Base-by-base conservation (phyloP, 2,888 invertebrate species). In the Agonopterix alstromeriana region DNA sequence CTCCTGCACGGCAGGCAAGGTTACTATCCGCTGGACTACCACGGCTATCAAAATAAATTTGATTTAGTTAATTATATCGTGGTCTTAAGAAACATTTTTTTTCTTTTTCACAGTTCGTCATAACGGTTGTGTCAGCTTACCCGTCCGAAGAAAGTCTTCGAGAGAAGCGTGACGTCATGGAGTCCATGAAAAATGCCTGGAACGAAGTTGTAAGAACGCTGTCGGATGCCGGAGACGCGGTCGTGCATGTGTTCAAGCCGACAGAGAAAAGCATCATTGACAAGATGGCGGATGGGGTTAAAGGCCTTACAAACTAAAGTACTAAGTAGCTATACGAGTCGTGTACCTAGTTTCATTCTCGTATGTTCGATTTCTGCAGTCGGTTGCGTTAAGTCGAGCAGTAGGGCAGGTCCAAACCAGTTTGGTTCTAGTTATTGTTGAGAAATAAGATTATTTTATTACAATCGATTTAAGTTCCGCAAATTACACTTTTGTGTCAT, bases 241-340 rank as follows among this genome's bases (percentile, higher is more conserved):
- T 86, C 0, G 82, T 86, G 2, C 68, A 85, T 45, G 82, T 81
- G 5, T 82, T 86, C 54, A 84, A 81, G 44, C 86, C 85, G 0
- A 84, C 84, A 0, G 85, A 87, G 58, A 84, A 81, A 56, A 78
- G 77, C 48, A 54, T 73, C 5, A 43, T 82, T 3, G 73, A 78
- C 53, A 83, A 83, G 61, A 65, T 84, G 63, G 70, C 77, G 5
- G 83, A 84, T 51, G 70, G 72, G 27, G 53, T 83, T 43, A 83
- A 82, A 53, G 61, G 54, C 48, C 53, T 82, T 36, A 53, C 62
- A 11, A 57, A 76, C 57, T 77, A 74, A n/a, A 73, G 27, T 7
- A 27, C 27, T 27, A 27, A 27, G 27, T 27, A 27, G 27, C 0
- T 27, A 27, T 27, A 27, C 27, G 27, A 27, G 27, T 27, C 5